Evolutionary conservation across 2,113 vertebrate genomes (phyloP), one percentile per base, ranked within the genome.

Genomic region (Eublepharis macularius): DNA sequence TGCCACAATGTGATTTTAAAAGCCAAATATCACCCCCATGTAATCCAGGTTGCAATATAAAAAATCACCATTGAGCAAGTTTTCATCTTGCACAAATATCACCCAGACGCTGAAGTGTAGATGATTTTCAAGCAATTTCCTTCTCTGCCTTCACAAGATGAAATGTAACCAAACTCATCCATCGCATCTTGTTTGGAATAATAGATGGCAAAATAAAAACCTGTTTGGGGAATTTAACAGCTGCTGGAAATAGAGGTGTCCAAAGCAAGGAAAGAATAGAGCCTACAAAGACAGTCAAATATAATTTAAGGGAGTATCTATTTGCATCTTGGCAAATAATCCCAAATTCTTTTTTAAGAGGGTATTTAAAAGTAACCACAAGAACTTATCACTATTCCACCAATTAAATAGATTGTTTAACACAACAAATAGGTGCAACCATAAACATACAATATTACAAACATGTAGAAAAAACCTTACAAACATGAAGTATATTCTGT

Each of bases 271-370:
- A 86, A 90, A 93, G 80, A 90, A 80, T 89, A 81, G 68, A 92
- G 65, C 87, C 86, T 90, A 82, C 84, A 90, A 95, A 94, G 81
- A 88, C 77, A 93, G 90, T 91, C 92, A 93, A 86, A 87, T 74
- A 89, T 41, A 78, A 83, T 80, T 88, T 87, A 89, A 83, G 81
- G 92, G 94, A 94, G 82, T 47, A 94, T 82, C 92, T 17, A 94
- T 96, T 94, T 95, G 80, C 86, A 90, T 95, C 90, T 92, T 94
- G 90, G 95, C 9, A 93, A 94, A 94, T 92, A 94, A 94, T 94
- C 81, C 88, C 85, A 90, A 94, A 87, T 87, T 87, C 93, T 94
- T 91, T 69, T 34, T 29, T 54, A 16, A 60, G 13, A 78, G 12
- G 57, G 60, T 72, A 45, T 57, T 60, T 13, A 34, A 63, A 80